A percentile compares a stretch with the other conserved stretches of the same genome.
Conservation (phyloP, 1,140 invertebrate species). For the Drosophila kikkawai region DNA sequence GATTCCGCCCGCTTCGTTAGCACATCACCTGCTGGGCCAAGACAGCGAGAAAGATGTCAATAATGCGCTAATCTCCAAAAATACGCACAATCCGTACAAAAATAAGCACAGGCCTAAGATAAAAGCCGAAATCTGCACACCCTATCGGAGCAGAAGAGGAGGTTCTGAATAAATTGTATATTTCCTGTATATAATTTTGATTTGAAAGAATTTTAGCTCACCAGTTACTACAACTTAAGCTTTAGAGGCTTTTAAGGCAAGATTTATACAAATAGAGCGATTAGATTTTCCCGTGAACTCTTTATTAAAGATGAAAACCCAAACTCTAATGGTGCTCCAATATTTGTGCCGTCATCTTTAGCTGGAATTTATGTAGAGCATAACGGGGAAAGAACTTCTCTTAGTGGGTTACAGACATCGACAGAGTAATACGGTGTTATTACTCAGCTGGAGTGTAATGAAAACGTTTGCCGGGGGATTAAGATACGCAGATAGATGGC, state of each 20-base stretch:
- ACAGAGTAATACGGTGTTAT: constrained; percentile 19
- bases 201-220: background rate
- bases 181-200: background rate
- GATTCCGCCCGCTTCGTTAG: constrained; percentile 79
- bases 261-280: background rate
- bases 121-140: background rate
- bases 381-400: constrained; percentile 22
- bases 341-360: constrained; percentile 25
- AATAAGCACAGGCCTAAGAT: background rate
- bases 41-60: constrained; percentile 47
- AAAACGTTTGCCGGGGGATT: constrained; percentile 73
- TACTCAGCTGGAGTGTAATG: constrained; percentile 58
- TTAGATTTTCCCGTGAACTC: background rate
- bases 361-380: constrained; percentile 22
- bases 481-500: constrained; percentile 42
- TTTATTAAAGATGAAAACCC: background rate
- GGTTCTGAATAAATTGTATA: background rate
- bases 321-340: background rate
- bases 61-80: constrained; percentile 54
- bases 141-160: background rate
- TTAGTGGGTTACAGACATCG: constrained; percentile 22
- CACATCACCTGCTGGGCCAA: constrained; percentile 55
- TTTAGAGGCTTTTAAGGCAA: background rate
- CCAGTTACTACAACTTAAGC: background rate
- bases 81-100: constrained; percentile 18